Evolutionary conservation across 2,797 vertebrate genomes (phyloP).

Genomic region (Schizopygopsis pylzovi): DNA sequence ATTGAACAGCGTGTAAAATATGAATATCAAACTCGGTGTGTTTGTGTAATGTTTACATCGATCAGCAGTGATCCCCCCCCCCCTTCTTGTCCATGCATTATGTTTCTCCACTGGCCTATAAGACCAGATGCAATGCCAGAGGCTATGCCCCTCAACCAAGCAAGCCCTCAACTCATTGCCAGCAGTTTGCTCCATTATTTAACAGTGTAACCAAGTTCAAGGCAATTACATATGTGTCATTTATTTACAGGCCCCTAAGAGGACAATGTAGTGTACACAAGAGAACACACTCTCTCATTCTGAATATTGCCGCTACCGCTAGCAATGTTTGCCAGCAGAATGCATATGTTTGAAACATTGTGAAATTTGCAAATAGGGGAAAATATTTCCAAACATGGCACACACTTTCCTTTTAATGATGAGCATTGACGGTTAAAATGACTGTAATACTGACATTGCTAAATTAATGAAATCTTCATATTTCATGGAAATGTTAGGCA

Average conservation of each 20-base stretch:
- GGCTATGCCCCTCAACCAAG: conserved; percentile 59
- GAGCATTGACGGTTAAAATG: neutral
- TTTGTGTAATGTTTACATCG: conserved; percentile 40
- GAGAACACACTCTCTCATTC: conserved; percentile 51
- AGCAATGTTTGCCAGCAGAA: conserved; percentile 45
- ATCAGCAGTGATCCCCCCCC: conserved; percentile 38
- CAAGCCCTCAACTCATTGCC: conserved; percentile 60
- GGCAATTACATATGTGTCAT: conserved; percentile 63
- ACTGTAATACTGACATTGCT: neutral
- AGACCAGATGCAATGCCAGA: conserved; percentile 64
- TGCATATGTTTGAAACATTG: conserved; percentile 50
- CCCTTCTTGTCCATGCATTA: conserved; percentile 38
- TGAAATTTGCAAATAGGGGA: conserved; percentile 16
- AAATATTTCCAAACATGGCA: conserved; percentile 33
- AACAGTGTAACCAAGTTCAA: conserved; percentile 63
- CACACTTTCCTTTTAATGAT: conserved; percentile 1
- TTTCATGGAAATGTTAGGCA: neutral
- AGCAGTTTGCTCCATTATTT: conserved; percentile 66
- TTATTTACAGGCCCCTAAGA: conserved; percentile 55
- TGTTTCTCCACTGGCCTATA: conserved; percentile 57
- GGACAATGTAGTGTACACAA: conserved; percentile 56
- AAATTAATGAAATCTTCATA: neutral
- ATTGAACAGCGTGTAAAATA: neutral
- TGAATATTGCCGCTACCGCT: conserved; percentile 45
- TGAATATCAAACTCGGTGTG: neutral